Percentiles rank a stretch among this genome's conserved stretches.
Conservation (phyloP, 2,888 invertebrate species). For the Campoplex nolae region DNA sequence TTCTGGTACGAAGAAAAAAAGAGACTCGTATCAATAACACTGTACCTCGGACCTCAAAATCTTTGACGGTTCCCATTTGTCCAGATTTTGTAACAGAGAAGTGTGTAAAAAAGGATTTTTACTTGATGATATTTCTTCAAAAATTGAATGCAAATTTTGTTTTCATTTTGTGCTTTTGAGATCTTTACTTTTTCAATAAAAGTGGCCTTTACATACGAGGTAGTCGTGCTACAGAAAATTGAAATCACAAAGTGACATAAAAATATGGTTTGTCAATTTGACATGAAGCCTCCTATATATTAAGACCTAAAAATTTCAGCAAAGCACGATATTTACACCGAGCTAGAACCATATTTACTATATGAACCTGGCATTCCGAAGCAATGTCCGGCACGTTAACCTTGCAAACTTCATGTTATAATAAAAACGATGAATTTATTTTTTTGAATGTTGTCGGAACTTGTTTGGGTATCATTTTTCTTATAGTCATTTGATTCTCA, state of each 20-base stretch:
- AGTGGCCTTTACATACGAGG: no score
- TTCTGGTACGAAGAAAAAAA: not conserved
- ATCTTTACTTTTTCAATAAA: not conserved
- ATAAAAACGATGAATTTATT: not conserved
- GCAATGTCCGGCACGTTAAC: conserved; percentile 6
- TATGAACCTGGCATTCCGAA: conserved; percentile 3
- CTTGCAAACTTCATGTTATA: conserved; percentile 13
- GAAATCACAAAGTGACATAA: no score
- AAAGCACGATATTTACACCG: not conserved
- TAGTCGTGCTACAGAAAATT: no score
- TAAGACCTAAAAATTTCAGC: not conserved
- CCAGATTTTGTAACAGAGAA: no score
- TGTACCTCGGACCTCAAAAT: no score
- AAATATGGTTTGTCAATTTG: not conserved
- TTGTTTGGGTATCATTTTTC: not conserved
- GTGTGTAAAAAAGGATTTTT: no score
- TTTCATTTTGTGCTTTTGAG: not conserved
- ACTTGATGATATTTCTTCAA: no score
- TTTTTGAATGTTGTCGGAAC: not conserved
- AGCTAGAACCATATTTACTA: not conserved
- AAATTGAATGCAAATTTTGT: no score
- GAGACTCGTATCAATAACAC: not conserved
- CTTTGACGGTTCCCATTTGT: no score
- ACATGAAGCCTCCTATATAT: not conserved
- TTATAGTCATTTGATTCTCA: not conserved